Evolutionary conservation across 2,888 invertebrate genomes (phyloP).

Genomic region (Xestia c-nigrum): DNA sequence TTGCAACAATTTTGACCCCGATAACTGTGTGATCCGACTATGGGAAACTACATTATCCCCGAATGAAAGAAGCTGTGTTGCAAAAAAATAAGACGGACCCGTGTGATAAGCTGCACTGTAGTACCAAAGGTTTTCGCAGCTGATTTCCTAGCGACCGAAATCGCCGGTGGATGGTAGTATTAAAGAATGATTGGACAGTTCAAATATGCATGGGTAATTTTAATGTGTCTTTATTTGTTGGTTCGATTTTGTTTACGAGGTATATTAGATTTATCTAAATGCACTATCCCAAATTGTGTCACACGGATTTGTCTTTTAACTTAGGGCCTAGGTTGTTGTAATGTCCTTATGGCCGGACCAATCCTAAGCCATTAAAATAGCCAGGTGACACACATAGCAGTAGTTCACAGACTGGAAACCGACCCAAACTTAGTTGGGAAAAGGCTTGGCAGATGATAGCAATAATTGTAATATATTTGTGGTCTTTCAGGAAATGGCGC

Average conservation of each 20-base stretch:
- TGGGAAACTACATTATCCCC: too few species aligned
- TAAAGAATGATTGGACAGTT: background rate
- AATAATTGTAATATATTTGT: constrained; percentile 1
- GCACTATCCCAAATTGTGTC: background rate
- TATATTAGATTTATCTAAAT: too few species aligned
- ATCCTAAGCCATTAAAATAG: background rate
- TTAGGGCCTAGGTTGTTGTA: too few species aligned
- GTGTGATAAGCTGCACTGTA: background rate
- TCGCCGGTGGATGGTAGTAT: background rate
- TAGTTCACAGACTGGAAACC: background rate
- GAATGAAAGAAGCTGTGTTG: background rate
- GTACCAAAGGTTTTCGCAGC: background rate
- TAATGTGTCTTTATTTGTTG: background rate
- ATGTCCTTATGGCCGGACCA: too few species aligned
- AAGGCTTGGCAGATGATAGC: background rate
- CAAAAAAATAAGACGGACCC: background rate
- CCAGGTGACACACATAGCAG: background rate
- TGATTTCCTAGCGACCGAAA: background rate
- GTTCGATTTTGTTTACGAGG: too few species aligned
- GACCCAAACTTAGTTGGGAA: background rate
- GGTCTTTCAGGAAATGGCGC: constrained; percentile 74
- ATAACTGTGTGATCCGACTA: too few species aligned
- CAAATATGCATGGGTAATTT: background rate
- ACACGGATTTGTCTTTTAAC: background rate
- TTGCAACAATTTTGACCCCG: too few species aligned